Base-by-base conservation (phyloP, 2,888 invertebrate genomes). In the Tuta absoluta region DNA sequence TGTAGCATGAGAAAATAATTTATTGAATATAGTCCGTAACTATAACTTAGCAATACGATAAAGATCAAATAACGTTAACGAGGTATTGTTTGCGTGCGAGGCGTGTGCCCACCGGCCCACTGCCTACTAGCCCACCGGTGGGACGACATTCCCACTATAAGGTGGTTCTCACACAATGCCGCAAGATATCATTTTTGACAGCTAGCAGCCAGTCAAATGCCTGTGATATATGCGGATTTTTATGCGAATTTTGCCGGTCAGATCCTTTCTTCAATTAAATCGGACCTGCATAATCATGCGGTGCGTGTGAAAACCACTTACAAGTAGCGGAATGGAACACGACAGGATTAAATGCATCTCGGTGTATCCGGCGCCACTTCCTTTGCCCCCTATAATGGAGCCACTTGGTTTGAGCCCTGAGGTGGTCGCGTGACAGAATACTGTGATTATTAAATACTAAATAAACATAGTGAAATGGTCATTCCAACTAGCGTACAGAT, bases 1-100 rank as follows among this genome's bases (percentile, higher is more conserved):
- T 17, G 37, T 62, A 14, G 63, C 64, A 66, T 80, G 71, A 70
- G 70, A 79, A 83, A 84, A 84, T 84, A 84, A 82, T 85, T 84
- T 85, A 85, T 81, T 84, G 66, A 71, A 72, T 77, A 72, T 71
- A 75, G 64, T 69, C 67, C 59, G 62, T 64, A 64, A 63, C 60
- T 56, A 63, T 65, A 64, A 62, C 59, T 24, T 48, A 58, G 60
- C 41, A 45, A 63, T 64, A 60, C 49, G 23, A n/a, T 59, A 63
- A 62, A 33, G 21, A 37, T 56, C n/a, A 59, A 45, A 41, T 37
- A 45, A 63, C 53, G 37, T 58, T 37, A 33, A 63, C 60, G 64
- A 59, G 53, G 62, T 56, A 60, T 2, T 49, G 51, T 19, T 28
- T 56, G 7, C 28, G 28, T 56, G 41, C 41, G 41, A 21, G 21